A percentile compares a stretch with the other conserved stretches of the same genome.
Evolutionary conservation across 1,140 invertebrate species (phyloP).

Genomic region (Bombus superbus): DNA sequence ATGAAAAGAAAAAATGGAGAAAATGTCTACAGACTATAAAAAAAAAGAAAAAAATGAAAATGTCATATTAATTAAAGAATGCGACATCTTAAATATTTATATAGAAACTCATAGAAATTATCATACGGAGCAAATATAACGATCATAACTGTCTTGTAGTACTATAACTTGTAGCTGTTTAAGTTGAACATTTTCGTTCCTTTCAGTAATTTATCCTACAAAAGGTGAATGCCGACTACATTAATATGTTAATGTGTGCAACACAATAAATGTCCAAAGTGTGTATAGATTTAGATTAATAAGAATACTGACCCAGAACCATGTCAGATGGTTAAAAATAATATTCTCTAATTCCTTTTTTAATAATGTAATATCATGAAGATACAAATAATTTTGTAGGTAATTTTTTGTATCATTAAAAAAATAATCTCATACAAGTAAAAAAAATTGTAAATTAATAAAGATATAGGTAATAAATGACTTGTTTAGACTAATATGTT

Average conservation of each 20-base stretch:
- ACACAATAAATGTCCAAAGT: conserved; percentile 47
- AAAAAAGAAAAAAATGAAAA: conserved; percentile 21
- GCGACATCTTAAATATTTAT: conserved; percentile 17
- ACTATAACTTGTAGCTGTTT: not conserved
- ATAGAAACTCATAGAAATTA: conserved; percentile 27
- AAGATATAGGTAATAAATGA: conserved; percentile 14
- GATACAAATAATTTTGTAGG: conserved; percentile 39
- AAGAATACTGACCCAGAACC: conserved; percentile 35
- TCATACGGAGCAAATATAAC: conserved; percentile 46
- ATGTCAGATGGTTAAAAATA: conserved; percentile 35
- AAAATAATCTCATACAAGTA: conserved; percentile 11
- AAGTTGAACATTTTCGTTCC: conserved; percentile 5
- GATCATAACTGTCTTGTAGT: conserved; percentile 37
- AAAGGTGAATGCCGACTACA: not conserved
- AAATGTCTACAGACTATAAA: not conserved
- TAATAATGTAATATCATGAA: conserved; percentile 11
- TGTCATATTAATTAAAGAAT: conserved; percentile 17
- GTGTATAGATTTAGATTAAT: conserved; percentile 58
- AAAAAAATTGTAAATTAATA: conserved; percentile 49
- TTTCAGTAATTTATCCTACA: not conserved
- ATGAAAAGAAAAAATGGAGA: not conserved
- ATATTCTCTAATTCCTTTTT: conserved; percentile 35
- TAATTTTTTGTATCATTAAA: conserved; percentile 41
- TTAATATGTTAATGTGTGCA: conserved; percentile 16
- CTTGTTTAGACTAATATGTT: conserved; percentile 51